phyloP scores from a whole-genome alignment of 2,113 vertebrate species.

The Penelope pileata region DNA sequence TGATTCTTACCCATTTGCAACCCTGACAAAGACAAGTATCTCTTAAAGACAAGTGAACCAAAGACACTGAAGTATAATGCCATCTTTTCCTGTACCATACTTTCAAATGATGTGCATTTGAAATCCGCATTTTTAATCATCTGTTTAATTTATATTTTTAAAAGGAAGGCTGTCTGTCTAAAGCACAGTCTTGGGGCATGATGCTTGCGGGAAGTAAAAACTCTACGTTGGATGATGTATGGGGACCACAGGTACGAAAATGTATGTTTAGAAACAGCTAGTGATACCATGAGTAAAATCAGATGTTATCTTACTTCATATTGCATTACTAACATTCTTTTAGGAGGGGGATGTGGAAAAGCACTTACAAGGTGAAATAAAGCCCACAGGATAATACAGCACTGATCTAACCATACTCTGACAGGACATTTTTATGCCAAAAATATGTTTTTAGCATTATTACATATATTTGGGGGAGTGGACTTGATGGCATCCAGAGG shows the following conservation, averaged over 20 bases:
- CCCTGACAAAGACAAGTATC: neutral
- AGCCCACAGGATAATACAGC: neutral
- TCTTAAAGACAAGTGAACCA: neutral
- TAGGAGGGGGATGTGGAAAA: neutral
- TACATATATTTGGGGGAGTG: no score
- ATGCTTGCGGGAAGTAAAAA: neutral
- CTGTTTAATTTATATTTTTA: neutral
- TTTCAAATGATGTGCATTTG: neutral
- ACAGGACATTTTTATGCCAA: neutral
- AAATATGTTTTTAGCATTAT: neutral
- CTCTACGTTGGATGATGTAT: neutral
- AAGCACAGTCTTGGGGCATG: constrained; percentile 18
- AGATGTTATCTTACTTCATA: neutral
- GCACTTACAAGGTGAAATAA: neutral
- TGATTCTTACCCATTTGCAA: neutral
- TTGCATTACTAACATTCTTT: neutral
- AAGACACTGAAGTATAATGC: neutral
- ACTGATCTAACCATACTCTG: neutral
- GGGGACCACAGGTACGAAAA: constrained; percentile 48
- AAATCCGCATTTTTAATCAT: neutral
- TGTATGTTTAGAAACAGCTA: neutral
- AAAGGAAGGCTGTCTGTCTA: constrained; percentile 42
- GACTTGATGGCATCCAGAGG: no score
- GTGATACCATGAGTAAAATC: neutral
- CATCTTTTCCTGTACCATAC: neutral